Conservation (phyloP, 2,797 vertebrate genomes). For the Ambastaia sidthimunki region DNA sequence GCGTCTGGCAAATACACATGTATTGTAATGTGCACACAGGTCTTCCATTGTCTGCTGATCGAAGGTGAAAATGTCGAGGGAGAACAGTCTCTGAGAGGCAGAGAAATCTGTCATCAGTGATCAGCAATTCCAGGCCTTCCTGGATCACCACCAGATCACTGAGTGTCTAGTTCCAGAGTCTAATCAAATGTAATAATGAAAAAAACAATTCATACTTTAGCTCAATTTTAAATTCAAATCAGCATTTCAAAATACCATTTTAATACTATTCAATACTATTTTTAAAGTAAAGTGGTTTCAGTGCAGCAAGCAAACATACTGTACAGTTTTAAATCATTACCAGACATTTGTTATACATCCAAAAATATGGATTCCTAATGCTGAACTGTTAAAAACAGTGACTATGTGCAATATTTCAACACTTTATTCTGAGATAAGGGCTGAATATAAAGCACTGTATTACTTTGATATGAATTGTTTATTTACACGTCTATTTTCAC, state of each 20-base stretch:
- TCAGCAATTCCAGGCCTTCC: slow-evolving; percentile 84
- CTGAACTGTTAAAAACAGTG: slow-evolving; percentile 8
- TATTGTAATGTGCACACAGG: slow-evolving; percentile 71
- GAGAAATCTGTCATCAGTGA: slow-evolving; percentile 85
- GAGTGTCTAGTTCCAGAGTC: slow-evolving; percentile 90
- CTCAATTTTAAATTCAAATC: not conserved
- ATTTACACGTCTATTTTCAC: slow-evolving; percentile 36
- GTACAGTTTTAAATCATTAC: slow-evolving; percentile 10
- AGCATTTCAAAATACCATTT: not conserved
- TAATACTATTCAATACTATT: no score
- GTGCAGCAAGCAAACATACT: not conserved
- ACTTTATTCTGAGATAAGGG: not conserved
- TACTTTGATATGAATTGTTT: not conserved
- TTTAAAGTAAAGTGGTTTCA: not conserved
- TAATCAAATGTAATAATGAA: slow-evolving; percentile 86
- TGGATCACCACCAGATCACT: slow-evolving; percentile 82
- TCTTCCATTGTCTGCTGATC: slow-evolving; percentile 93
- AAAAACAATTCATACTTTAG: not conserved
- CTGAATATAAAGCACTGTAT: not conserved
- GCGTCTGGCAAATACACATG: not conserved
- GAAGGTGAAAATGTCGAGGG: slow-evolving; percentile 90
- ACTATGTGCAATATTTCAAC: not conserved
- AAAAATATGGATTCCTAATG: not conserved
- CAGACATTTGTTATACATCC: not conserved
- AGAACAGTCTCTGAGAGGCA: slow-evolving; percentile 86